Evolutionary conservation across 2,888 invertebrate species (phyloP), one percentile per base, ranked within the genome.

Genomic region (Watsonalla cultraria): DNA sequence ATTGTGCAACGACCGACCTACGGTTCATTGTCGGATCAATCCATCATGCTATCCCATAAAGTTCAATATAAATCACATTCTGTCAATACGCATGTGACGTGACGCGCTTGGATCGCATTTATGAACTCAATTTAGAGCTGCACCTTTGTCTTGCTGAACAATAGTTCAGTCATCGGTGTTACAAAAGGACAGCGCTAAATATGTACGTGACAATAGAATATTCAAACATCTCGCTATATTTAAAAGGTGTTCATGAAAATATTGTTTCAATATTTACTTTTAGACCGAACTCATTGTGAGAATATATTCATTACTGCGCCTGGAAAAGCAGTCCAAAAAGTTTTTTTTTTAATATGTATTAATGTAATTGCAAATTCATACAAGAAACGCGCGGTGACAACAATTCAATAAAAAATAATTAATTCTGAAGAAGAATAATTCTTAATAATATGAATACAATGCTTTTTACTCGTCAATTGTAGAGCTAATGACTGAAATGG

Each of bases 1-100:
- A 56, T 88, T 85, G 82, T 75, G 84, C 70, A 86, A 88, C 65
- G 59, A 51, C 57, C 83, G 79, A 76, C 80, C 80, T 78, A 80
- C 85, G 72, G 80, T 80, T 84, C 82, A 82, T 84, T 84, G 86
- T 84, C 80, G 76, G 70, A 77, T 81, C 76, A 75, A 80, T 78
- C 72, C 78, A 73, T 83, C 83, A 82, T 77, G 79, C 74, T 69
- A 65, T 65, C 65, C 64, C 70, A 67, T 66, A 65, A 68, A 70
- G 68, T 71, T 72, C 66, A 64, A 68, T 68, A 76, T 80, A 72
- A 70, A 78, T 79, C 77, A 72, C 70, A 68, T 62, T 68, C 66
- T 70, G 70, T 67, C 37, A 42, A 42, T 42, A 42, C 42, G 11
- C 42, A 11, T 11, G 42, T 11, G 42, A 42, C 42, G 42, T 11